phyloP scores from a whole-genome alignment of 92 coral and sea anemone species.

The Muricea muricata region DNA sequence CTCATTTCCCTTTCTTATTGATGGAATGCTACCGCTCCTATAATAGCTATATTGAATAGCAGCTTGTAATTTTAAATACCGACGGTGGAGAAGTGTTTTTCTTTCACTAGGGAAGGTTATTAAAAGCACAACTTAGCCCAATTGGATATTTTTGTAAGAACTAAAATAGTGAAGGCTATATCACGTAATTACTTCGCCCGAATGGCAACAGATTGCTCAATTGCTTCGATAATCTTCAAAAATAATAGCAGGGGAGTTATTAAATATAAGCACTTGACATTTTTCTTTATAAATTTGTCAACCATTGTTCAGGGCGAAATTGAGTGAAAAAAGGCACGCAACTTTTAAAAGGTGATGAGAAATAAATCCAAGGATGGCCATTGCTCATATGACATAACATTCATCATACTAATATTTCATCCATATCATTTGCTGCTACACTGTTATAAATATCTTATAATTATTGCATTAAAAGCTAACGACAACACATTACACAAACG shows the following conservation, averaged over 20 bases:
- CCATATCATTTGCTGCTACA: too few relatives aligned
- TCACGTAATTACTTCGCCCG: too few relatives aligned
- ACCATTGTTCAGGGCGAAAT: not conserved
- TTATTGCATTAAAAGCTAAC: too few relatives aligned
- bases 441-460: too few relatives aligned
- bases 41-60: conserved; percentile 1
- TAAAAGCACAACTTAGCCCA: not conserved
- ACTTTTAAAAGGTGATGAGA: not conserved
- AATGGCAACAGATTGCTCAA: not conserved
- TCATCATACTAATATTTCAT: too few relatives aligned
- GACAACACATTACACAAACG: too few relatives aligned
- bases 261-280: not conserved
- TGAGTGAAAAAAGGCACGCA: not conserved
- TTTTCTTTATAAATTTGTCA: not conserved
- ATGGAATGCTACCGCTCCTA: conserved; percentile 4
- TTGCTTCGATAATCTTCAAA: not conserved
- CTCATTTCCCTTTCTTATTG: conserved; percentile 49
- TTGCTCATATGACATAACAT: too few relatives aligned
- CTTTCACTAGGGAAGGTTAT: not conserved
- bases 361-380: too few relatives aligned
- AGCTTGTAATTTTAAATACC: conserved; percentile 8
- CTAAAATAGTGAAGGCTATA: too few relatives aligned
- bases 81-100: not conserved
- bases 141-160: too few relatives aligned
- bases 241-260: not conserved